Evolutionary conservation across 2,797 vertebrate genomes (phyloP), one percentile per base, ranked within the genome.

Genomic region (Buceros bicornis): DNA sequence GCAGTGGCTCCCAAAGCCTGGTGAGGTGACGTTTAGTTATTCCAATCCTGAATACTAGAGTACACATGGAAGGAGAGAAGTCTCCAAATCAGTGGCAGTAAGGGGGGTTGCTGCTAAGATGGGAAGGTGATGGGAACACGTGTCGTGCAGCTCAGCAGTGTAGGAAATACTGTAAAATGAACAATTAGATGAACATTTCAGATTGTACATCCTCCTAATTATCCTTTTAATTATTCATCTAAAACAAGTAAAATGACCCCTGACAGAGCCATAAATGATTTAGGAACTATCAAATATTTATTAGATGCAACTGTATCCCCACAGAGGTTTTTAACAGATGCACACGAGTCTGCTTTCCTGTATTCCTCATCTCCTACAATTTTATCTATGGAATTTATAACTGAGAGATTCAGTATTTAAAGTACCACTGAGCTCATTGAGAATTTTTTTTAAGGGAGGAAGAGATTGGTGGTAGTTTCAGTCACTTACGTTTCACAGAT

Each of bases 241-340:
- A 97, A 98, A 99, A 98, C 98, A 98, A 99, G 98, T 98, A 98
- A 98, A 99, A 99, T 98, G 98, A 98, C 98, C 98, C 98, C 97
- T 98, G 97, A 98, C 98, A 98, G 98, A 97, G 92, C 91, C 89
- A 98, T 99, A 98, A 99, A 99, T 99, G 98, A 99, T 99, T 98
- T 98, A 99, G 98, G 95, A 85, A 82, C 95, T 97, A 97, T 98
- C 97, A 98, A 98, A 98, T 98, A 98, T 98, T 99, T 99, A 98
- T 98, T 98, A 98, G 97, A 95, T 98, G 97, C 98, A 98, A 97
- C 97, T 97, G 97, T 97, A 96, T 95, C 87, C 97, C 98, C 80
- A 93, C 81, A 76, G 97, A 97, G 77, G 74, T 85, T 98, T 96
- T 89, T 96, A 98, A 97, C 95, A 96, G 97, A 98, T 95, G 91